Evolutionary conservation across 2,113 vertebrate species (phyloP).

Genomic region (Chaetodon trifascialis): DNA sequence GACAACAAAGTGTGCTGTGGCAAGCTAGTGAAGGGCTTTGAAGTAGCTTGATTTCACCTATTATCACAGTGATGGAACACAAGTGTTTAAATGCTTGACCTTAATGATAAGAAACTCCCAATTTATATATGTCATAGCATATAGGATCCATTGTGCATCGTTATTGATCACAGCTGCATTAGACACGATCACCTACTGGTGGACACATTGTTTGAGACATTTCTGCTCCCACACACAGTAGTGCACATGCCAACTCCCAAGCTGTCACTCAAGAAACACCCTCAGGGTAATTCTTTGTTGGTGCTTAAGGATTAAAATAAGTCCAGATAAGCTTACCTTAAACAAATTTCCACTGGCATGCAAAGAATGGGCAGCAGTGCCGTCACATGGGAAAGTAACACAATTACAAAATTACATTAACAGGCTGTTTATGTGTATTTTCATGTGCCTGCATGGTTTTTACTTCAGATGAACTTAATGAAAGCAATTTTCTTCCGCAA

Average conservation of each 20-base stretch:
- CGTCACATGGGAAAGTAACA: conserved; percentile 15
- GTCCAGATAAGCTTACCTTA: conserved; percentile 33
- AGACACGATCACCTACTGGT: conserved; percentile 27
- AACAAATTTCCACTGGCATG: conserved; percentile 34
- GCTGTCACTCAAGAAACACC: conserved; percentile 58
- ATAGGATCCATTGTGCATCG: conserved; percentile 26
- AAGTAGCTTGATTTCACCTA: conserved; percentile 51
- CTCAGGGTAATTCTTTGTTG: conserved; percentile 58
- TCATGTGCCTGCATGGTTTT: background rate
- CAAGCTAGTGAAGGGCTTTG: conserved; percentile 37
- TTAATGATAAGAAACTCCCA: conserved; percentile 25
- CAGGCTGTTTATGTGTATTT: background rate
- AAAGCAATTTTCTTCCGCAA: conserved; percentile 34
- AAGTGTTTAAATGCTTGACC: conserved; percentile 54
- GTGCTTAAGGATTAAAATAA: conserved; percentile 38
- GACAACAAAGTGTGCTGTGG: conserved; percentile 52
- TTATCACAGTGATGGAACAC: conserved; percentile 15
- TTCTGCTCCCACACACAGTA: conserved; percentile 37
- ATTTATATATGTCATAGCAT: conserved; percentile 10
- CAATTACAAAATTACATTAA: background rate
- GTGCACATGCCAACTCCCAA: conserved; percentile 30
- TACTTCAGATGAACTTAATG: background rate
- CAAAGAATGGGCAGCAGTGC: conserved; percentile 26
- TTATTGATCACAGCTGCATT: conserved; percentile 21
- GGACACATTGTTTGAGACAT: conserved; percentile 39